phyloP scores from a whole-genome alignment of 1,140 invertebrate genomes.

The Hypsibius dujardini region DNA sequence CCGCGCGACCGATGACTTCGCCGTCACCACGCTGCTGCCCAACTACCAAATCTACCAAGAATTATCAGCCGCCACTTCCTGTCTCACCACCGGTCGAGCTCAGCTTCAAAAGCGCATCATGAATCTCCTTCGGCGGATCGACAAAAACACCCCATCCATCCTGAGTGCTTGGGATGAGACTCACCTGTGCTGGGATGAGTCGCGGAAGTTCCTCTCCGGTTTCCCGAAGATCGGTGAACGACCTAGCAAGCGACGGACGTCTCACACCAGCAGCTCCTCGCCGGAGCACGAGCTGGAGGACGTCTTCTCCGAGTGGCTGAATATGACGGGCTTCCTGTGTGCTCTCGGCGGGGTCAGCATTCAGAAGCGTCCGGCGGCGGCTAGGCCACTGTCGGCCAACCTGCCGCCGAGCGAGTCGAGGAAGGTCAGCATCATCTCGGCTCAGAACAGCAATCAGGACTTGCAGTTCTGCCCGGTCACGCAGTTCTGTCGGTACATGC shows the following conservation, averaged over 20 bases:
- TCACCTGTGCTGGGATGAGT: conserved; percentile 71
- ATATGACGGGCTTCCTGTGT: conserved; percentile 90
- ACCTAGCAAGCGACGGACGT: conserved; percentile 72
- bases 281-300: conserved; percentile 81
- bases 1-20: conserved; percentile 73
- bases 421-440: conserved; percentile 44
- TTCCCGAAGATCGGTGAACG: conserved; percentile 41
- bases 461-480: conserved; percentile 83
- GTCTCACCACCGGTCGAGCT: conserved; percentile 67
- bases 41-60: conserved; percentile 81
- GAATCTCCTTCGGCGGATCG: conserved; percentile 74
- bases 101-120: conserved; percentile 84
- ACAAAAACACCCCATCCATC: conserved; percentile 73
- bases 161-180: conserved; percentile 83
- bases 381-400: conserved; percentile 28
- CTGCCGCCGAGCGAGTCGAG: conserved; percentile 21
- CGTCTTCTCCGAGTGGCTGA: conserved; percentile 62
- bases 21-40: conserved; percentile 66
- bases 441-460: conserved; percentile 42
- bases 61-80: conserved; percentile 67
- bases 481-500: conserved; percentile 40
- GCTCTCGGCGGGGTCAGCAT: conserved; percentile 81
- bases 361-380: conserved; percentile 51
- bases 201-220: conserved; percentile 47
- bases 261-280: conserved; percentile 55